Base-by-base conservation (phyloP, 2,888 invertebrate genomes). In the Xanthorhoe designata region DNA sequence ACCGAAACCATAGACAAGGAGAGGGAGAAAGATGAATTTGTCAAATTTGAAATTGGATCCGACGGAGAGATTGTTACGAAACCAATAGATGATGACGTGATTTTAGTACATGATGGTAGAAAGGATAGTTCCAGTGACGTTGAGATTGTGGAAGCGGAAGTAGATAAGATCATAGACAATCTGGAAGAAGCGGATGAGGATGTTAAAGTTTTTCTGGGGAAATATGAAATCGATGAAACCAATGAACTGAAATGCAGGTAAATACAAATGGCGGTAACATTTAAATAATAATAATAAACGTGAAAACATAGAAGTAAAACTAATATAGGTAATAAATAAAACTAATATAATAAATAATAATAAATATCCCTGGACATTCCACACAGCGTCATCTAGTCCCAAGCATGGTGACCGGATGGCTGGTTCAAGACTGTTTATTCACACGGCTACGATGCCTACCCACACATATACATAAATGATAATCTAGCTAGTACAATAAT, bases 101-200 rank as follows among this genome's bases (percentile, higher is more conserved):
- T 89, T 1, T 75, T 86, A 4, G 75, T 85, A 4, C 80, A 85
- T 1, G 84, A 86, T 66, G 84, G 84, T 56, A 81, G 83, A 19
- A 79, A 84, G 6, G 80, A 79, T 2, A 83, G 81, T 74, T 91
- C 89, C 0, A 92, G 91, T 71, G 92, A 92, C 49, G 85, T 92
- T 0, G 91, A 92, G 70, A 86, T 92, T 10, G 77, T 91, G 47
- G 91, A 92, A 61, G 81, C 83, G 42, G 90, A 89, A 65, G 84
- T 88, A 60, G 89, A 91, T 64, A 86, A 87, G 64, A 80, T 86
- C 42, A 86, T 92, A 67, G 90, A 92, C 50, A 88, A 91, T 80
- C 82, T 93, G 66, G 93, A 92, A 5, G 91, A 92, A 13, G 89
- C 88, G 2, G 92, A 93, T 76, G 93, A 93, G 52, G 86, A 89